Conservation (phyloP, 2,888 invertebrate species). For the Diachrysia chrysitis region DNA sequence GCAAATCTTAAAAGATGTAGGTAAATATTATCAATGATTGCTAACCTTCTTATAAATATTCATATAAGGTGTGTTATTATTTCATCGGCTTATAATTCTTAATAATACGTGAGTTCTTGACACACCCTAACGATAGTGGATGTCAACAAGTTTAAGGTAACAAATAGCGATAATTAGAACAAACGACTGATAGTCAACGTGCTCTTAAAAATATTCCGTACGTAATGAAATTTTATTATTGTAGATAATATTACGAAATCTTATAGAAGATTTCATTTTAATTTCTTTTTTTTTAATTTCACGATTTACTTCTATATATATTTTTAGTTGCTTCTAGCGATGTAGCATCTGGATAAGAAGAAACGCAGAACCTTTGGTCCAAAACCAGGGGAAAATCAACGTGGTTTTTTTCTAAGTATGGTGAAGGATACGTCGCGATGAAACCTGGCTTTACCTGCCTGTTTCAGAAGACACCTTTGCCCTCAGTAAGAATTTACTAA, state of each 20-base stretch:
- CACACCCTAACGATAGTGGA: slow-evolving; percentile 62
- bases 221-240: slow-evolving; percentile 17
- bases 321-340: too few relatives aligned
- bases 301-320: too few relatives aligned
- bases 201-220: slow-evolving; percentile 54
- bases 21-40: slow-evolving; percentile 29
- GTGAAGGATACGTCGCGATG: too few relatives aligned
- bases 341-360: too few relatives aligned
- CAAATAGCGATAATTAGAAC: slow-evolving; percentile 56
- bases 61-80: slow-evolving; percentile 39
- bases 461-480: too few relatives aligned
- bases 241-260: not conserved
- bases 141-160: slow-evolving; percentile 67
- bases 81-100: slow-evolving; percentile 34
- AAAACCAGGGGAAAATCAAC: too few relatives aligned
- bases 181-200: slow-evolving; percentile 35
- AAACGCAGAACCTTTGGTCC: too few relatives aligned
- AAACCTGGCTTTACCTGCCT: too few relatives aligned
- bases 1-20: slow-evolving; percentile 8
- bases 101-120: slow-evolving; percentile 47
- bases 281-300: too few relatives aligned
- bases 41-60: slow-evolving; percentile 35
- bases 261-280: not conserved
- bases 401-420: too few relatives aligned
- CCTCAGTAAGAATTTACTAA: too few relatives aligned